phyloP scores from a whole-genome alignment of 2,113 vertebrate species.

The Potamarius usumacintae region DNA sequence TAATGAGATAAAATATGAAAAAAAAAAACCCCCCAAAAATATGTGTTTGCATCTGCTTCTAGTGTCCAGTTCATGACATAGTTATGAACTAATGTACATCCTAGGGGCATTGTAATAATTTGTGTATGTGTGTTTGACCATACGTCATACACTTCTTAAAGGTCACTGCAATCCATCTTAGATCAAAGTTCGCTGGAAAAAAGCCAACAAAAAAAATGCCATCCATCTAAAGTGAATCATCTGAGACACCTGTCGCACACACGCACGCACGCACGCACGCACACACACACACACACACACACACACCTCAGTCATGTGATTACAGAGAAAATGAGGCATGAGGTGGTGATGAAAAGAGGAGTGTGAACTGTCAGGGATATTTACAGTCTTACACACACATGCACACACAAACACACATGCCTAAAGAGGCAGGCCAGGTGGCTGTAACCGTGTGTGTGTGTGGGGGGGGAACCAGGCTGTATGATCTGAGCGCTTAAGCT shows the following conservation, averaged over 20 bases:
- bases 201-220: not conserved
- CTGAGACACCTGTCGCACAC: conserved; percentile 25
- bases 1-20: not conserved
- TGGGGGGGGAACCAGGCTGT: conserved; percentile 11
- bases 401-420: conserved; percentile 28
- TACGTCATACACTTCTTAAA: not conserved
- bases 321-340: conserved; percentile 31
- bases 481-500: conserved; percentile 38
- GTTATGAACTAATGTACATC: too few species aligned
- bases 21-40: too few species aligned
- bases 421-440: not conserved
- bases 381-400: conserved; percentile 3
- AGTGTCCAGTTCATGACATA: too few species aligned
- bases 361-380: conserved; percentile 5
- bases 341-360: not conserved
- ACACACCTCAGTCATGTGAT: not conserved
- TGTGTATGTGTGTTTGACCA: not conserved
- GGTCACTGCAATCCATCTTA: conserved; percentile 11
- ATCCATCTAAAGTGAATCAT: not conserved
- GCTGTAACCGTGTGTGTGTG: conserved; percentile 13
- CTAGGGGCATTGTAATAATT: too few species aligned
- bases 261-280: not conserved
- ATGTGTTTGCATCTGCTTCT: too few species aligned
- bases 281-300: conserved; percentile 1
- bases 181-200: not conserved